Conservation (phyloP, 2,113 vertebrate genomes). For the Variabilichromis moorii region DNA sequence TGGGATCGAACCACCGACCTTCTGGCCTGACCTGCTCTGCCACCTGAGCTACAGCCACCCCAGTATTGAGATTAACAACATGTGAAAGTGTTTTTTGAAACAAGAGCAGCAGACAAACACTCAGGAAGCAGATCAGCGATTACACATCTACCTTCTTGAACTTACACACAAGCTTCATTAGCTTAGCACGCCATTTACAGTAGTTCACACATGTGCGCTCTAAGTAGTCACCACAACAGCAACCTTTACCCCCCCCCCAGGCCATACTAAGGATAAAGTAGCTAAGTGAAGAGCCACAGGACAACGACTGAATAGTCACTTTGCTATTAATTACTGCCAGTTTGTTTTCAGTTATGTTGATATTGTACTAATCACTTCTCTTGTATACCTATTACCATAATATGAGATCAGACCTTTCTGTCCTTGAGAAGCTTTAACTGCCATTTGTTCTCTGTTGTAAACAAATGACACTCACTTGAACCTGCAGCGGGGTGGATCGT, state of each 20-base stretch:
- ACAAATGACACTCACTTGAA: neutral
- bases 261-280: neutral
- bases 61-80: neutral
- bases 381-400: neutral
- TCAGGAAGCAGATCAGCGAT: neutral
- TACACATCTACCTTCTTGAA: neutral
- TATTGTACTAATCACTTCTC: neutral
- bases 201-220: neutral
- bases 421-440: neutral
- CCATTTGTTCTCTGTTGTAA: neutral
- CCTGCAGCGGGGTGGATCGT: neutral
- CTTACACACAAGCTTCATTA: neutral
- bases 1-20: too few relatives aligned
- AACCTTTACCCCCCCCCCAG: neutral
- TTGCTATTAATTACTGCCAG: neutral
- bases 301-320: neutral
- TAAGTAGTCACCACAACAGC: accelerated
- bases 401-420: neutral
- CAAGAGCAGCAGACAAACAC: neutral
- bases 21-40: too few relatives aligned
- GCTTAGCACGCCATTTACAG: neutral
- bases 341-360: neutral
- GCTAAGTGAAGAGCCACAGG: neutral
- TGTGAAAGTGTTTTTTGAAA: neutral
- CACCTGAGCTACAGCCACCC: too few relatives aligned